Evolutionary conservation across 2,113 vertebrate species (phyloP), one percentile per base, ranked within the genome.

Genomic region (Leptodactylus fuscus): DNA sequence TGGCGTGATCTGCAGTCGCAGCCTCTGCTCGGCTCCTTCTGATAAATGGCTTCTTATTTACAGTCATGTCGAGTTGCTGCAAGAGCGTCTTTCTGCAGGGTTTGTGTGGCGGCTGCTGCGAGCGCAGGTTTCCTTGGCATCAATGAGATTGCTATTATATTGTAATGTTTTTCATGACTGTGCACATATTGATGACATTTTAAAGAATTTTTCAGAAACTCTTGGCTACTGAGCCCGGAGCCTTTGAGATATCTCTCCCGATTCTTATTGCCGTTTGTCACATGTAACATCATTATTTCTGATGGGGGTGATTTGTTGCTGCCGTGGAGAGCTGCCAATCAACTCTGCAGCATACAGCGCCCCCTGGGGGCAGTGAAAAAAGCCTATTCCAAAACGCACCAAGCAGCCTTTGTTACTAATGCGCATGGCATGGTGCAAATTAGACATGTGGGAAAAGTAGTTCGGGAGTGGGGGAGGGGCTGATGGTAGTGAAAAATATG

Each of bases 1-100:
- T 65, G 60, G 29, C 60, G 60, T 4, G 51, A 60, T 67, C 62
- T 5, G 62, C 62, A 60, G 58, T 1, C n/a, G n/a, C n/a, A n/a
- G 22, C 55, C n/a, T 58, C 55, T 24, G 55, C 20, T 51, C 48
- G 8, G 51, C 58, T 29, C 58, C 27, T 20, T 38, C 32, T 69
- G 32, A 69, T 69, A 36, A 36, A 67, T 67, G 62, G 29, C 62
- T 67, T 67, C 62, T 34, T 67, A 67, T 67, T 62, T 67, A 67
- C 62, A 67, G 62, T 34, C 58, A 62, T 27, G 58, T 13, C 24
- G 58, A 62, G 62, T 34, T 34, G 29, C 27, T 67, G 62, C 2
- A 29, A 67, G 62, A 62, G 3, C 3, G 27, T 67, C 62, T 67
- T 60, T 16, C 27, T 67, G 62, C 62, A 2, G 60, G 60, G 27